These are phyloP conservation scores for Eumaeus atala DNA, from an alignment of 1,140 invertebrate genomes.

Conservation along the genomic window DNA sequence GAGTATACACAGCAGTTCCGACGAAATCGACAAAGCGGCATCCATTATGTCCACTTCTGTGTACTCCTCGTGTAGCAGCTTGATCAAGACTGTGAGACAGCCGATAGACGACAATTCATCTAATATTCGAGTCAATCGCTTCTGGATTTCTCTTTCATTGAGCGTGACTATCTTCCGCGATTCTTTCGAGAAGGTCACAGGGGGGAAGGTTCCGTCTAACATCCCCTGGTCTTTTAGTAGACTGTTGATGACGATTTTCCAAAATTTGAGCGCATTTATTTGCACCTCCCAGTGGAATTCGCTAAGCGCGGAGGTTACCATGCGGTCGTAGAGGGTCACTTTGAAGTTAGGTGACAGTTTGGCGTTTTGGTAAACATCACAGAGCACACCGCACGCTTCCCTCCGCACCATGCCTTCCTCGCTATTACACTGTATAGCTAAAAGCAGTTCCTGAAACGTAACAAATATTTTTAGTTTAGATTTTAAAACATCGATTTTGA, in stretches of 20 bases:
- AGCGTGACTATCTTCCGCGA: constrained; percentile 83
- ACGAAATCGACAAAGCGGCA: constrained; percentile 74
- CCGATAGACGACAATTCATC: constrained; percentile 78
- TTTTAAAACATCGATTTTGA: no score
- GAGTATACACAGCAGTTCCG: constrained; percentile 75
- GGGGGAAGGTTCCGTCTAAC: constrained; percentile 84
- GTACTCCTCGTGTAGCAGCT: constrained; percentile 78
- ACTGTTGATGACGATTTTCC: constrained; percentile 79
- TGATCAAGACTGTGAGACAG: constrained; percentile 80
- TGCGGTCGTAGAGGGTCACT: constrained; percentile 71
- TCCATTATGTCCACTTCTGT: constrained; percentile 82
- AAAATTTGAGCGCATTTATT: constrained; percentile 80
- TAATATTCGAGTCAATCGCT: constrained; percentile 78
- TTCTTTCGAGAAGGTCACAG: constrained; percentile 85
- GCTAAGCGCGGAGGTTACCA: constrained; percentile 77
- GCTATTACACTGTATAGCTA: constrained; percentile 78
- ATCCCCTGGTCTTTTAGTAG: constrained; percentile 83
- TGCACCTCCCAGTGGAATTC: constrained; percentile 89
- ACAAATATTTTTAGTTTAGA: no score
- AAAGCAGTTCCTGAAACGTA: constrained; percentile 75
- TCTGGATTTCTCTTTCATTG: constrained; percentile 79
- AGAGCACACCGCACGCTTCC: constrained; percentile 80
- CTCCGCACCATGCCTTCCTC: constrained; percentile 84
- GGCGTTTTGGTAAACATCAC: constrained; percentile 78
- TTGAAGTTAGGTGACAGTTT: constrained; percentile 73